Base-by-base conservation (phyloP, 2,888 invertebrate species). In the Erebia aethiops region DNA sequence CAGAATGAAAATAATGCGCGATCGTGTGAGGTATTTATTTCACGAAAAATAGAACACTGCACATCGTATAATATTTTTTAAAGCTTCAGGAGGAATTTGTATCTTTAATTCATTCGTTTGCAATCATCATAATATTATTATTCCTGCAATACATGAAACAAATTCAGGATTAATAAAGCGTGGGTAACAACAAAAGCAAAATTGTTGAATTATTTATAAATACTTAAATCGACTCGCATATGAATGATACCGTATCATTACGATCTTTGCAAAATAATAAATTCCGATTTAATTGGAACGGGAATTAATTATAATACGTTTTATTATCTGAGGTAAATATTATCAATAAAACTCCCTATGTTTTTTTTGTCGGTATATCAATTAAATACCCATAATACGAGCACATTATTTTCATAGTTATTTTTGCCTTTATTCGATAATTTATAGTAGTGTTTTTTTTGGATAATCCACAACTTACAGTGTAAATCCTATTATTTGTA, bases 231-330 rank as follows among this genome's bases (percentile, higher is more conserved):
- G 61, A 46, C 61, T 62, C 16, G 41, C 41, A 43, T 60, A 60
- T 60, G 60, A 49, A 62, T 62, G 62, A 62, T 62, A 21, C 14
- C 46, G 62, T 13, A 21, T 62, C 18, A 62, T 62, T 62, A 49
- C 46, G 62, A 62, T 21, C 21, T 49, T 49, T 62, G 2, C 62
- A 46, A 62, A 21, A 49, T 62, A 62, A 49, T 62, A 62, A 49
- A 62, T 62, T 62, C 62, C 49, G 14, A 49, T 62, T 62, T 62
- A 49, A 62, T 62, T 49, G 62, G 62, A 62, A 62, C 21, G 49
- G 16, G 16, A 62, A 62, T 62, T 5, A 62, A 49, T 21, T 8
- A 62, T 49, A 14, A 21, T 21, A 26, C 11, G 14, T 62, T 49
- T 46, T 61, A 46, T 41, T 16, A 60, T 16, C 16, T 14, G 21